Percentiles rank a stretch among this genome's conserved stretches.
These are phyloP conservation scores for Orthosia cruda DNA, from an alignment of 2,888 invertebrate species.

Conservation along the genomic window DNA sequence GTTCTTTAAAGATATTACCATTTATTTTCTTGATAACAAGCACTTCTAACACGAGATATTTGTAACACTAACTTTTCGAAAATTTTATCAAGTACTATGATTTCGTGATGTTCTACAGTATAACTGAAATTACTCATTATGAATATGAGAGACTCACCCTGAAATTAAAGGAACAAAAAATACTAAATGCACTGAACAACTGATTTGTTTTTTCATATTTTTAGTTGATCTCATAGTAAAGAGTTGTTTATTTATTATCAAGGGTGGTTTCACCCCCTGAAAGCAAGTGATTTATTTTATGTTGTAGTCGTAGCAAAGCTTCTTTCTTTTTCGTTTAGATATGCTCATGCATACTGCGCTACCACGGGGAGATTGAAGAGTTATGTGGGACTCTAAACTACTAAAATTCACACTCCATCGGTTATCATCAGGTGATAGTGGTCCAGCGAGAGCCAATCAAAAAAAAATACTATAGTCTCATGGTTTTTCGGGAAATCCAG, in stretches of 20 bases:
- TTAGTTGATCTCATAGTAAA: background rate
- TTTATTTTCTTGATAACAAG: constrained; percentile 16
- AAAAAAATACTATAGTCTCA: no score
- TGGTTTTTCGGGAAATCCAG: background rate
- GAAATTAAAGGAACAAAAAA: no score
- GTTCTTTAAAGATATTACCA: background rate
- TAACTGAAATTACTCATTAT: no score
- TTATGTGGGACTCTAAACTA: no score
- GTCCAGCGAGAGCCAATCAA: no score
- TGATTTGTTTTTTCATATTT: background rate
- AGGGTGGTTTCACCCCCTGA: background rate
- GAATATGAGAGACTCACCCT: no score
- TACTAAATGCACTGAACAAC: background rate
- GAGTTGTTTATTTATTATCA: background rate
- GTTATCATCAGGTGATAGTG: no score
- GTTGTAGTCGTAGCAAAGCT: no score
- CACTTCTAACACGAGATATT: background rate
- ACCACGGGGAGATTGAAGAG: no score
- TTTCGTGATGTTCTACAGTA: background rate
- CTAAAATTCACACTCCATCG: no score
- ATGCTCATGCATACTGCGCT: no score
- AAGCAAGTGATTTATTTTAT: background rate
- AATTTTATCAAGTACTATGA: background rate
- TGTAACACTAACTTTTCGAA: background rate
- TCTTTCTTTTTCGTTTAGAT: no score